phyloP scores from a whole-genome alignment of 2,797 vertebrate genomes.

The Microctenopoma steveboyesi region DNA sequence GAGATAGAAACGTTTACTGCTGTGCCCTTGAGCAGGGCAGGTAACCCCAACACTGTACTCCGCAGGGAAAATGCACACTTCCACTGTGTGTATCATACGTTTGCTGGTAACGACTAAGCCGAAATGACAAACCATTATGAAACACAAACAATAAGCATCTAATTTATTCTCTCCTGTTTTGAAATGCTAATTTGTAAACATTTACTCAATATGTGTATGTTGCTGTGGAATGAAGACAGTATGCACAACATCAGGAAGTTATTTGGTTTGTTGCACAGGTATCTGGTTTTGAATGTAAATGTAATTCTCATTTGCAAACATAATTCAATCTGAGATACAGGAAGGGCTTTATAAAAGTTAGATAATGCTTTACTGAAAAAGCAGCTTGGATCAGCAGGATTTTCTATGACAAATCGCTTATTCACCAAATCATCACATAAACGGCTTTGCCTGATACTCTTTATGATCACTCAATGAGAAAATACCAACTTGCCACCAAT shows the following conservation, averaged over 20 bases:
- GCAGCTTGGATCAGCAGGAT: slow-evolving; percentile 72
- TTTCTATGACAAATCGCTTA: slow-evolving; percentile 72
- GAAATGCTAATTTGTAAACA: slow-evolving; percentile 71
- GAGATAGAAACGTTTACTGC: slow-evolving; percentile 29
- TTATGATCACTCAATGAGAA: slow-evolving; percentile 62
- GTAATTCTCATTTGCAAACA: slow-evolving; percentile 67
- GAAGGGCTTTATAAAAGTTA: slow-evolving; percentile 59
- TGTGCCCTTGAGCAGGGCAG: slow-evolving; percentile 40
- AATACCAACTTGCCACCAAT: slow-evolving; percentile 64
- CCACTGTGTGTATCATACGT: slow-evolving; percentile 21
- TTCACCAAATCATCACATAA: slow-evolving; percentile 76
- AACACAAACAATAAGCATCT: slow-evolving; percentile 54
- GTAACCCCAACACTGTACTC: slow-evolving; percentile 25
- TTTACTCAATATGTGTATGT: slow-evolving; percentile 64
- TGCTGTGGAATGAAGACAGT: slow-evolving; percentile 35
- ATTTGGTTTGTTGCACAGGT: slow-evolving; percentile 65
- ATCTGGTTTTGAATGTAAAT: slow-evolving; percentile 67
- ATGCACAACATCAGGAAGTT: slow-evolving; percentile 54
- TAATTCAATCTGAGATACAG: slow-evolving; percentile 66
- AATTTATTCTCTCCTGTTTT: slow-evolving; percentile 60
- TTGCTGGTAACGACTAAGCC: slow-evolving; percentile 32
- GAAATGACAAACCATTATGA: slow-evolving; percentile 58
- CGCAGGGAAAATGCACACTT: slow-evolving; percentile 25
- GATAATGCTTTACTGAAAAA: slow-evolving; percentile 69
- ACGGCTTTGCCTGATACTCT: slow-evolving; percentile 66